Evolutionary conservation across 2,113 vertebrate species (phyloP).

Genomic region (Nymphicus hollandicus): DNA sequence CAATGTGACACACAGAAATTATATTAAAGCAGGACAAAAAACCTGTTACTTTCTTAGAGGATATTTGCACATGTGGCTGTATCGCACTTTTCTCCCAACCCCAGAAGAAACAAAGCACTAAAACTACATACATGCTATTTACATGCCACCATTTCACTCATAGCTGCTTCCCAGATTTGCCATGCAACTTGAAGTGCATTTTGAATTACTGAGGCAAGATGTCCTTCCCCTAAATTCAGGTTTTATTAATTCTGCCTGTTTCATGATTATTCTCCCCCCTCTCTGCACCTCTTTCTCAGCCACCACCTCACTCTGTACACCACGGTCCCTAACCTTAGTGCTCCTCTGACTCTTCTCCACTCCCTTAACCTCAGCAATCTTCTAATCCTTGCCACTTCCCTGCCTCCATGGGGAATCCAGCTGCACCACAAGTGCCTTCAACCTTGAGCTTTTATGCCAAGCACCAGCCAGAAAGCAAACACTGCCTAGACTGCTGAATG

Average conservation of each 20-base stretch:
- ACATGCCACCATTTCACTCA: neutral
- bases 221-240: neutral
- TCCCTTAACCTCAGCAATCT: neutral
- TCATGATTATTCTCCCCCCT: neutral
- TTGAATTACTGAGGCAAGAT: neutral
- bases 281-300: neutral
- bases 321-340: too few species aligned
- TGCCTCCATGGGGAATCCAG: rapidly evolving
- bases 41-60: neutral
- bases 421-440: neutral
- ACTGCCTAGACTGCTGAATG: neutral
- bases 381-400: neutral
- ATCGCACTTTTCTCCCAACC: neutral
- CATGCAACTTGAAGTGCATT: neutral
- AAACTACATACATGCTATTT: neutral
- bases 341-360: neutral
- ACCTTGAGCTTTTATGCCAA: neutral
- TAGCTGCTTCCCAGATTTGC: neutral
- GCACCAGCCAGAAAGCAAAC: neutral
- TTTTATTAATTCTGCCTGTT: neutral
- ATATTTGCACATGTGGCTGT: neutral
- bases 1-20: neutral
- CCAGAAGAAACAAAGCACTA: neutral
- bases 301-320: neutral
- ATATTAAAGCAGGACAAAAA: neutral